These are phyloP conservation scores for Steinernema hermaphroditum DNA, from an alignment of 2,888 invertebrate genomes.

Conservation along the genomic window DNA sequence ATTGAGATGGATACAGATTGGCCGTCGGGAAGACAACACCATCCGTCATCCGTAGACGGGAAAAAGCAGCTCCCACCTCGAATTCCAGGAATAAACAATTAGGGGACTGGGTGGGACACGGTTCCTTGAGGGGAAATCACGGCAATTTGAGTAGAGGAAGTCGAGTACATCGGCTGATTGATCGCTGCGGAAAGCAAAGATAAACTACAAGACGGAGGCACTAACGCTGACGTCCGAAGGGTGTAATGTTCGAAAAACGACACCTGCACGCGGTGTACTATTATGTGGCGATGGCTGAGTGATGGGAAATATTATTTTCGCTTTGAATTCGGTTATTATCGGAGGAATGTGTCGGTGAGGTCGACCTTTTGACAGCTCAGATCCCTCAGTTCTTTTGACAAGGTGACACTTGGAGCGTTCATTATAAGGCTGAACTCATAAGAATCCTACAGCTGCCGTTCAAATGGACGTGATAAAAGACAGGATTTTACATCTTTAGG, in stretches of 20 bases:
- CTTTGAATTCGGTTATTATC: not conserved
- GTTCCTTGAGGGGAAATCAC: not conserved
- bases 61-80: not conserved
- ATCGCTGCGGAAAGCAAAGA: slow-evolving; percentile 1
- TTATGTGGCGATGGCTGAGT: not conserved
- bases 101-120: not conserved
- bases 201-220: not conserved
- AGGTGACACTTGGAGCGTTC: too few species aligned
- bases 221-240: too few species aligned
- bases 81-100: not conserved
- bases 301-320: not conserved
- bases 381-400: too few species aligned
- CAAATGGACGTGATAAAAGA: too few species aligned
- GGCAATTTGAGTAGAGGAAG: too few species aligned
- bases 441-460: too few species aligned
- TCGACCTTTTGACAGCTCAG: too few species aligned
- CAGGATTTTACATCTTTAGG: too few species aligned
- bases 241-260: not conserved
- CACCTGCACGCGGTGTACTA: too few species aligned
- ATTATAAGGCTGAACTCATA: too few species aligned
- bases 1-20: not conserved
- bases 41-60: not conserved
- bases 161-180: not conserved
- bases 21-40: not conserved
- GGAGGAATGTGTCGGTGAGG: not conserved